These are phyloP conservation scores for Macrotis lagotis DNA, from an alignment of 2,113 vertebrate genomes.

Conservation along the genomic window DNA sequence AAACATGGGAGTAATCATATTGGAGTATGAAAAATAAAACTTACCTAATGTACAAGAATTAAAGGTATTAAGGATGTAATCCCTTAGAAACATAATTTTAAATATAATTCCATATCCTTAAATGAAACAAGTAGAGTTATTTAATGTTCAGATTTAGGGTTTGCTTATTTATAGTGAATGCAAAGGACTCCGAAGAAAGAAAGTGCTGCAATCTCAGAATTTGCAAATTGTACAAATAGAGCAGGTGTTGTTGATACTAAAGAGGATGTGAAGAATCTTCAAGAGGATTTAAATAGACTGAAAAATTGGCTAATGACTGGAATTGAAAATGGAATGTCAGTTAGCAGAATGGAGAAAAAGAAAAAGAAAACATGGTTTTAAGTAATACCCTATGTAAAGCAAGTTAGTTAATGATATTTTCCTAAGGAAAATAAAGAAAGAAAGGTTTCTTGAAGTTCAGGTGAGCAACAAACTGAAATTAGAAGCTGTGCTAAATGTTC, in stretches of 20 bases:
- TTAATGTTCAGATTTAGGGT: background rate
- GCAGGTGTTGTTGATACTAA: background rate
- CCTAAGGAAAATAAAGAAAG: background rate
- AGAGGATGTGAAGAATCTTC: background rate
- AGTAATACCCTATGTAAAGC: background rate
- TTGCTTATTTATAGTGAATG: background rate
- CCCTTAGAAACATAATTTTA: background rate
- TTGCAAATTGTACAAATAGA: constrained; percentile 7
- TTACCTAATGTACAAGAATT: background rate
- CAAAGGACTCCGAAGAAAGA: background rate
- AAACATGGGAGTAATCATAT: background rate
- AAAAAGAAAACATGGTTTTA: background rate
- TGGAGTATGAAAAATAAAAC: background rate
- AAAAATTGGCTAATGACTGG: background rate
- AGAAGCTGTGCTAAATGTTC: background rate
- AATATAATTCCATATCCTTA: background rate
- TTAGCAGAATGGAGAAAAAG: background rate
- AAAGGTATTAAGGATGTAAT: background rate
- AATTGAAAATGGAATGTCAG: background rate
- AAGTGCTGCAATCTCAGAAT: background rate
- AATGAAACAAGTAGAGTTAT: background rate
- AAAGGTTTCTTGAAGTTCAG: background rate
- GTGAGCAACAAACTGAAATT: background rate
- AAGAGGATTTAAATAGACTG: background rate
- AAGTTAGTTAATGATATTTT: background rate